Base-by-base conservation (phyloP, 1,140 invertebrate genomes). In the Diprion similis region DNA sequence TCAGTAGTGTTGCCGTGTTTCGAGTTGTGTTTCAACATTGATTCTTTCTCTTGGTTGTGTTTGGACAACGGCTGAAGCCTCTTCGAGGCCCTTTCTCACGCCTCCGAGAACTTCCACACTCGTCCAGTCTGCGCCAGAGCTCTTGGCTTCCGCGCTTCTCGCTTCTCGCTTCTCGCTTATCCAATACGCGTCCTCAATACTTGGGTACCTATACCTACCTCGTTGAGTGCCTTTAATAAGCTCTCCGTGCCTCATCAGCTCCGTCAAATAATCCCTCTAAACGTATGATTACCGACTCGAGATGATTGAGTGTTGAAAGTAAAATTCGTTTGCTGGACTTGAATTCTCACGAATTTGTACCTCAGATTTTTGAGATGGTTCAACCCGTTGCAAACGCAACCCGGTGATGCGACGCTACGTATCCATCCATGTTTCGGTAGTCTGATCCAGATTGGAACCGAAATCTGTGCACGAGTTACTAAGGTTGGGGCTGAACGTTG, bases 11-110 rank as follows among this genome's bases (percentile, higher is more conserved):
- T 59, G 51, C 51, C 8, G 66, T 68, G 66, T 68, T 68, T 68
- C 66, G 66, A 68, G 66, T 68, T 68, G 66, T 68, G 66, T 68
- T 68, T 68, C 66, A 68, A 68, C 66, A 68, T 68, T 68, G 66
- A 68, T 68, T 68, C 66, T 68, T 11, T 17, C 19, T 19, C 18
- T 64, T 64, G 10, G 11, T 11, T 45, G 66, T 68, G 66, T 68
- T 68, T 68, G 66, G 66, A 68, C 66, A 68, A 18, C 66, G 51
- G 51, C 51, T 59, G 51, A 59, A 59, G 51, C 51, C 51, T 9
- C 51, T 59, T 59, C 7, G 51, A 59, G 51, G 11, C 51, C 51
- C 51, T 59, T 59, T 59, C 51, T 59, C 51, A 59, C 51, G 51
- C 51, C 51, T 59, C 11, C 51, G 51, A 59, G n/a, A 59, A 15